Evolutionary conservation across 2,888 invertebrate genomes (phyloP).

Genomic region (Apotomis betuletana): DNA sequence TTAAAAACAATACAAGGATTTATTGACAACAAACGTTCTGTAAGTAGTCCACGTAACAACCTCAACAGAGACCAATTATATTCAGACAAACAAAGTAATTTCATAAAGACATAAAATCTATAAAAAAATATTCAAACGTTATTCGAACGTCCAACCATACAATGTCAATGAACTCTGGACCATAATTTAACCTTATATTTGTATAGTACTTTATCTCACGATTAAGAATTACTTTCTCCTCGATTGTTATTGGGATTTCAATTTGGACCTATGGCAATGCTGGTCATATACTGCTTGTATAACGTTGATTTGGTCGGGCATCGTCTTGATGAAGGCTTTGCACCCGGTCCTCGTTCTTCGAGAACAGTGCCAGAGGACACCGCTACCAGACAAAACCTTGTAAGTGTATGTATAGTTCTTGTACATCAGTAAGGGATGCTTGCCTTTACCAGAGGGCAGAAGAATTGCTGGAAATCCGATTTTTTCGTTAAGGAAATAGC

Average conservation of each 20-base stretch:
- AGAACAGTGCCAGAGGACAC: constrained; percentile 70
- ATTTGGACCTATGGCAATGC: constrained; percentile 57
- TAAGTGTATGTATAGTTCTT: constrained; percentile 63
- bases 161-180: too few relatives aligned
- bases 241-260: not conserved
- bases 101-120: too few relatives aligned
- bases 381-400: constrained; percentile 59
- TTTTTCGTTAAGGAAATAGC: too few relatives aligned
- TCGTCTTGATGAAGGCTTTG: constrained; percentile 65
- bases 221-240: not conserved
- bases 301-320: constrained; percentile 52
- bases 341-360: constrained; percentile 65
- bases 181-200: too few relatives aligned
- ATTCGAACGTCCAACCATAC: too few relatives aligned
- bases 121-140: too few relatives aligned
- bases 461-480: constrained; percentile 55
- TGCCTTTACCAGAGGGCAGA: constrained; percentile 68
- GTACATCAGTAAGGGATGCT: constrained; percentile 65
- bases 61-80: too few relatives aligned
- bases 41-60: too few relatives aligned
- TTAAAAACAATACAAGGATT: too few relatives aligned
- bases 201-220: too few relatives aligned
- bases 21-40: too few relatives aligned
- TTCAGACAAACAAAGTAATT: too few relatives aligned
- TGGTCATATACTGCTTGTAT: constrained; percentile 54